Conservation (phyloP, 2,888 invertebrate species). For the Hetaerina titia region DNA sequence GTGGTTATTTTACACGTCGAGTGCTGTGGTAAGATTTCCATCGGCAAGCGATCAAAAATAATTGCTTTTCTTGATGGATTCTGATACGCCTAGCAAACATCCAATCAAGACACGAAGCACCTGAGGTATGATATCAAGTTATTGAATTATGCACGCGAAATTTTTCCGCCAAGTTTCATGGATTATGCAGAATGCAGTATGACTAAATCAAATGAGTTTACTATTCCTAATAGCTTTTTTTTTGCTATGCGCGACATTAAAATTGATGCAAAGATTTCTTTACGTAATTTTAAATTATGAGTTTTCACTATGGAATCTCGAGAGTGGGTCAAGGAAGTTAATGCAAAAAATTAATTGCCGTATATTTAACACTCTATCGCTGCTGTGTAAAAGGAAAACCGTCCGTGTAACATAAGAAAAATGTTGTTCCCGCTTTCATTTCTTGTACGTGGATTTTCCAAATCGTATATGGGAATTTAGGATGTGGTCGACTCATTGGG, state of each 20-base stretch:
- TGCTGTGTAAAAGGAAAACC: background rate
- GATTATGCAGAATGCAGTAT: background rate
- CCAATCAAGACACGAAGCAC: background rate
- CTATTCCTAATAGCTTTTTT: background rate
- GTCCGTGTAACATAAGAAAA: background rate
- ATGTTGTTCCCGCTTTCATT: conserved; percentile 1
- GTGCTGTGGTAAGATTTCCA: background rate
- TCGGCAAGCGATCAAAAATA: background rate
- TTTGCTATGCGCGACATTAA: background rate
- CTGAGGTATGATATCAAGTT: background rate
- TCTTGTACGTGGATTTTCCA: background rate
- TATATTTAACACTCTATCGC: conserved; percentile 11
- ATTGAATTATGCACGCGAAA: background rate
- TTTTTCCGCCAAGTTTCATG: background rate
- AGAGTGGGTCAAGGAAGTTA: conserved; percentile 24
- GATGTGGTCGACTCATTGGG: background rate
- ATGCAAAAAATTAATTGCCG: conserved; percentile 8
- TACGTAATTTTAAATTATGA: background rate
- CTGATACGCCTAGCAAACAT: background rate
- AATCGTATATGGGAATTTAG: background rate
- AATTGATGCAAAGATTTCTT: background rate
- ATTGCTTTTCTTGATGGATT: background rate
- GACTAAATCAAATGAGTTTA: background rate
- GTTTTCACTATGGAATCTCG: background rate
- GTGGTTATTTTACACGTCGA: background rate